Base-by-base conservation (phyloP, 2,888 invertebrate genomes). In the Lydus trimaculatus region DNA sequence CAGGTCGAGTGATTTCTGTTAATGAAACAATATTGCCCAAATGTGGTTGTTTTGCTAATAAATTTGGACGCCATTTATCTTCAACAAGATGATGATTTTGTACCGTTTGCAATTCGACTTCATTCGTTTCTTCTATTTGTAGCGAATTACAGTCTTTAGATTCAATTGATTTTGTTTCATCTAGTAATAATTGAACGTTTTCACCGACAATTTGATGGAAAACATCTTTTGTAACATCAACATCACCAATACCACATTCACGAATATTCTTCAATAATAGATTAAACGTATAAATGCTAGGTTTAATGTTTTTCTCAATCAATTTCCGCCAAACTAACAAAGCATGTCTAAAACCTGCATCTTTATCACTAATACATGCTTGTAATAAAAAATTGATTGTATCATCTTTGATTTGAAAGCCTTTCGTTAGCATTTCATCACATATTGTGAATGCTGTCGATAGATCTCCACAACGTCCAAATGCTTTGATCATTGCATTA, bases 401-500 rank as follows among this genome's bases (percentile, higher is more conserved):
- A 61, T 91, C 90, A 0, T 88, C 87, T 76, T 89, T 89, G 25
- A 93, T 84, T 67, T 86, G 83, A 17, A 94, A 85, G 63, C 87
- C 85, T 67, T 90, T 91, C 58, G 89, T 86, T 2, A 87, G 80
- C 93, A 97, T 95, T 87, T 96, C 94, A 86, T 98, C 97, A 1
- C 92, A 93, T 66, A 97, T 83, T 80, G 88, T 82, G 84, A 96
- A 97, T 0, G 97, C 94, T 43, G 90, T 91, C 67, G 89, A 80
- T 20, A 95, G 82, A 82, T 95, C 93, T 0, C 94, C 93, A 84
- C 94, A 93, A 69, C 92, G 87, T 0, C 95, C 96, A 86, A 94
- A 98, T 1, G 96, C 95, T 87, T 96, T 97, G 36, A 97, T 94
- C 92, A 97, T 94, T 3, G 93, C 90, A 87, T 96, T 92, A 80